Evolutionary conservation across 2,888 invertebrate species (phyloP).

Genomic region (Xestia xanthographa): DNA sequence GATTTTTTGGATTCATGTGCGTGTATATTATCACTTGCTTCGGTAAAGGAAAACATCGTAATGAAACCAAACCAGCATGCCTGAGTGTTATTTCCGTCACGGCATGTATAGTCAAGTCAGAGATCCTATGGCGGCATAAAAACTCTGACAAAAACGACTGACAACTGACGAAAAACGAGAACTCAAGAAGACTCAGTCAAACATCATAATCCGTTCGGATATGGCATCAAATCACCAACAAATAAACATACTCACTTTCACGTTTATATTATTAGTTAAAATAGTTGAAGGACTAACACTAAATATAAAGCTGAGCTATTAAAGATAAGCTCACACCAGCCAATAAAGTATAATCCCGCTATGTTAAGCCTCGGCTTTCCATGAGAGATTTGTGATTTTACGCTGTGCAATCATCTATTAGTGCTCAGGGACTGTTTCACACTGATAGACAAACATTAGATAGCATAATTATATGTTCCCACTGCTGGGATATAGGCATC

Average conservation of each 20-base stretch:
- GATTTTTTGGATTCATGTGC: not conserved
- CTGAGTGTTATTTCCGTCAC: not conserved
- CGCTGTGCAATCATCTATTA: slow-evolving; percentile 37
- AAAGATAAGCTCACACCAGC: slow-evolving; percentile 61
- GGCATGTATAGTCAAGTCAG: not conserved
- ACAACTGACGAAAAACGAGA: too few species aligned
- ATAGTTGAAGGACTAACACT: slow-evolving; percentile 33
- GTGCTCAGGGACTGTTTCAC: slow-evolving; percentile 1
- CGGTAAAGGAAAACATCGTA: not conserved
- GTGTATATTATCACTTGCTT: not conserved
- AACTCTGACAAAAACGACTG: too few species aligned
- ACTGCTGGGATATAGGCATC: too few species aligned
- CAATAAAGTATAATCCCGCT: slow-evolving; percentile 65
- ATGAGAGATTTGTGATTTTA: slow-evolving; percentile 65
- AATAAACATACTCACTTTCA: not conserved
- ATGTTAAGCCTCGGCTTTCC: slow-evolving; percentile 57
- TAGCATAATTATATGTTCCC: not conserved
- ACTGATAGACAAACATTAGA: not conserved
- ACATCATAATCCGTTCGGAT: not conserved
- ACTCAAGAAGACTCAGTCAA: not conserved
- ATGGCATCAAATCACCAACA: not conserved
- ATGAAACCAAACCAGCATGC: not conserved
- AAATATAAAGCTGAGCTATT: slow-evolving; percentile 41
- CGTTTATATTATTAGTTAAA: not conserved
- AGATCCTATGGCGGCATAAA: not conserved